Percentiles rank a stretch among this genome's conserved stretches.
phyloP scores from a whole-genome alignment of 2,797 vertebrate species.

The Psittacula derbiana region DNA sequence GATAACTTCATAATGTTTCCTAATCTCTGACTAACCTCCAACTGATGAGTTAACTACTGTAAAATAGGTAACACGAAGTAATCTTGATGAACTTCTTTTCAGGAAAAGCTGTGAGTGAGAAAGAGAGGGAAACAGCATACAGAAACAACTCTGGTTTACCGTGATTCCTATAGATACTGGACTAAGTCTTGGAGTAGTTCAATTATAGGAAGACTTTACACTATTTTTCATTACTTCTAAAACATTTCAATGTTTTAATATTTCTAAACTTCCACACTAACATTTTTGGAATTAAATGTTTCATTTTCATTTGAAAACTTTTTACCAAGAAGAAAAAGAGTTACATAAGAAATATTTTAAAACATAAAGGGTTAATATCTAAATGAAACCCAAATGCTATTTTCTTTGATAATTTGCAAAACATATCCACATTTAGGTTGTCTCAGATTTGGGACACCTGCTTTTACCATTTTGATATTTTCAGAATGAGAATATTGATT shows the following conservation, averaged over 20 bases:
- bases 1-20: slow-evolving; percentile 71
- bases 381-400: neutral
- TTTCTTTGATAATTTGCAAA: neutral
- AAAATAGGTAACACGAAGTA: slow-evolving; percentile 11
- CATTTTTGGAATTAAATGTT: neutral
- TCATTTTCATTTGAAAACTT: neutral
- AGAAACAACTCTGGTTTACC: neutral
- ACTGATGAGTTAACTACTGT: slow-evolving; percentile 57
- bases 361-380: neutral
- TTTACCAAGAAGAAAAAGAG: neutral
- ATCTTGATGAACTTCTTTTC: neutral
- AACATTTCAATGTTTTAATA: neutral
- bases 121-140: neutral
- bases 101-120: neutral
- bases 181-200: neutral
- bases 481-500: neutral
- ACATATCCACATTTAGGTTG: neutral
- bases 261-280: neutral
- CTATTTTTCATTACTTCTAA: neutral
- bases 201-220: neutral
- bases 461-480: neutral
- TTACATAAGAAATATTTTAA: neutral
- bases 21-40: slow-evolving; percentile 74
- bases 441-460: neutral
- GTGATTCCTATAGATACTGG: neutral